A percentile compares a stretch with the other conserved stretches of the same genome.
Conservation (phyloP, 2,888 invertebrate species). For the Pharmacophagus antenor region DNA sequence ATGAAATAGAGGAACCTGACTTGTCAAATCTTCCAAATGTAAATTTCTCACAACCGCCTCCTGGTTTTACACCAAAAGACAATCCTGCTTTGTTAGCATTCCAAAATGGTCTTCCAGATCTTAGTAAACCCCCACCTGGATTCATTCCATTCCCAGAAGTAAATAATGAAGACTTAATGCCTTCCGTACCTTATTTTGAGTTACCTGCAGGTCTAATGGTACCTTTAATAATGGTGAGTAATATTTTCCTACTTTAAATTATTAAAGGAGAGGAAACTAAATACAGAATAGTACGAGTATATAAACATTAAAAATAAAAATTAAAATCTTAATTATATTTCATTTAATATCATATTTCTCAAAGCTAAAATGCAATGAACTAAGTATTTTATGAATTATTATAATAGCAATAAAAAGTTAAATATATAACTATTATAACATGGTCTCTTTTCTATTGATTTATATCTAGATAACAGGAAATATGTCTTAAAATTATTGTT, state of each 20-base stretch:
- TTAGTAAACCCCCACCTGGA: constrained; percentile 93
- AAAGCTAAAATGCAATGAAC: too few relatives aligned
- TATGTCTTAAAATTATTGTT: background rate
- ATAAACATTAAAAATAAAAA: too few relatives aligned
- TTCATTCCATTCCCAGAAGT: constrained; percentile 80
- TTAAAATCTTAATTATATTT: too few relatives aligned
- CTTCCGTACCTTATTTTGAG: constrained; percentile 97
- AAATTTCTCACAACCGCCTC: constrained; percentile 75
- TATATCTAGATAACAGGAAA: too few relatives aligned
- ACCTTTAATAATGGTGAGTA: constrained; percentile 92
- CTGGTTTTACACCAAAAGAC: constrained; percentile 60
- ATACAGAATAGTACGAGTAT: too few relatives aligned
- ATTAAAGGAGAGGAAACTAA: too few relatives aligned
- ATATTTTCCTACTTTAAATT: too few relatives aligned
- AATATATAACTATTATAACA: too few relatives aligned
- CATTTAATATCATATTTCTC: too few relatives aligned
- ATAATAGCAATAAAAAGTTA: too few relatives aligned
- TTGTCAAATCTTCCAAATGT: constrained; percentile 65
- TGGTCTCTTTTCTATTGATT: too few relatives aligned
- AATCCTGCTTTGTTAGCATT: constrained; percentile 63
- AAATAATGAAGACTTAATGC: constrained; percentile 87
- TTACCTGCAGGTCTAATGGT: constrained; percentile 98
- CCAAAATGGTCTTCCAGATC: constrained; percentile 86
- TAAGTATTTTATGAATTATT: too few relatives aligned
- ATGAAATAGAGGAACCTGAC: constrained; percentile 52